Conservation (phyloP, 1,140 invertebrate species). For the Drosophila yakuba region DNA sequence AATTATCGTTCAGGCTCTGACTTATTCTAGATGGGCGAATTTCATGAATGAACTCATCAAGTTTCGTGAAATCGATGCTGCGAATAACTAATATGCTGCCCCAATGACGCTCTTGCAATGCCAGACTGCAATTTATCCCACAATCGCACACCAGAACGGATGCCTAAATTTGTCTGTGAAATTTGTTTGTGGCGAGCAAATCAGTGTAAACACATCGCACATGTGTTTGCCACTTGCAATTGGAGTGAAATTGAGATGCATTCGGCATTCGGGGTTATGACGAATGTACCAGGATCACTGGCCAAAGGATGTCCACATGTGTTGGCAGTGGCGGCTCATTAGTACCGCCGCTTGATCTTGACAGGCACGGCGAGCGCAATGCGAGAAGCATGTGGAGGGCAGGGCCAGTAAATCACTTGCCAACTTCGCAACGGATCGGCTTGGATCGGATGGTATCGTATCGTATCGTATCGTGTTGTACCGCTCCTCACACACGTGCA, state of each 20-base stretch:
- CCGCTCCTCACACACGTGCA: constrained; percentile 54
- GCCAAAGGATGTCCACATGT: constrained; percentile 58
- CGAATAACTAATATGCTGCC: constrained; percentile 45
- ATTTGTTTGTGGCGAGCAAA: constrained; percentile 47
- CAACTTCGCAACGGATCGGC: neutral
- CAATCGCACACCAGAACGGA: constrained; percentile 39
- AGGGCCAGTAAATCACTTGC: constrained; percentile 55
- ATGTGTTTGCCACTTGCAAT: constrained; percentile 54
- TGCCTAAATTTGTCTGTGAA: constrained; percentile 36
- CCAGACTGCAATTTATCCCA: constrained; percentile 54
- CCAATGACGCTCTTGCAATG: constrained; percentile 56
- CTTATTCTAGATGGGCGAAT: constrained; percentile 12
- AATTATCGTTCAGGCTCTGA: constrained; percentile 39
- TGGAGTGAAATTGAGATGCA: constrained; percentile 43
- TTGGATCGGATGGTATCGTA: neutral
- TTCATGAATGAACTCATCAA: constrained; percentile 69
- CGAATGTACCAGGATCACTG: constrained; percentile 23
- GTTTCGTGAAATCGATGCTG: constrained; percentile 63
- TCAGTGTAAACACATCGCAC: constrained; percentile 61
- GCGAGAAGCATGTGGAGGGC: constrained; percentile 37
- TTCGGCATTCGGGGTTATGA: constrained; percentile 24
- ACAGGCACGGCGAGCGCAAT: constrained; percentile 18
- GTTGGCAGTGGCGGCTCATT: constrained; percentile 54
- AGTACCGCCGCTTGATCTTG: constrained; percentile 54
- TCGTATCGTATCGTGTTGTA: neutral